phyloP scores from a whole-genome alignment of 2,113 vertebrate species.

The Oreochromis niloticus region DNA sequence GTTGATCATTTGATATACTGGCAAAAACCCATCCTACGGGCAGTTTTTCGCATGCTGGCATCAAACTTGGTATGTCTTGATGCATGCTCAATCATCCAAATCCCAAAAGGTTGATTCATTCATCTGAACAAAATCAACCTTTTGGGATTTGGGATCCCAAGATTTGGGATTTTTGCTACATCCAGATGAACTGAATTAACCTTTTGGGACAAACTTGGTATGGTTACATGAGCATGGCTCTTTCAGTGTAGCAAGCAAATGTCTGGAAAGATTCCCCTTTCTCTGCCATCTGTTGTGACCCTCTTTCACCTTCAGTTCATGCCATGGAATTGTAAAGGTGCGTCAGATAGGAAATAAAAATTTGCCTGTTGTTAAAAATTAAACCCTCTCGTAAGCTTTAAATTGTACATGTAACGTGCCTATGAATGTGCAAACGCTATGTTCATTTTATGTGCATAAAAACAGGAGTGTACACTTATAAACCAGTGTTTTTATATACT shows the following conservation, averaged over 20 bases:
- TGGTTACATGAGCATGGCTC: background rate
- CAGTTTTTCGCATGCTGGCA: background rate
- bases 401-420: background rate
- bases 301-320: background rate
- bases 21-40: background rate
- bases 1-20: background rate
- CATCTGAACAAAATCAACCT: background rate
- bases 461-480: background rate
- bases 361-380: background rate
- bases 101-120: background rate
- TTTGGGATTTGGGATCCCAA: background rate
- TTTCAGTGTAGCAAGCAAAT: background rate
- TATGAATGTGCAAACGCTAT: background rate
- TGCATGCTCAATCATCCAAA: background rate
- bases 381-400: background rate
- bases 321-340: background rate
- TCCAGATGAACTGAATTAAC: background rate
- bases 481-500: background rate
- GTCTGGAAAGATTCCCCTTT: background rate
- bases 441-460: background rate
- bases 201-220: background rate
- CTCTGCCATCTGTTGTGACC: background rate
- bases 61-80: background rate
- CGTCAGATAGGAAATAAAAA: background rate
- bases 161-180: background rate